Conservation (phyloP, 2,888 invertebrate species). For the Drosophila mayaguana region DNA sequence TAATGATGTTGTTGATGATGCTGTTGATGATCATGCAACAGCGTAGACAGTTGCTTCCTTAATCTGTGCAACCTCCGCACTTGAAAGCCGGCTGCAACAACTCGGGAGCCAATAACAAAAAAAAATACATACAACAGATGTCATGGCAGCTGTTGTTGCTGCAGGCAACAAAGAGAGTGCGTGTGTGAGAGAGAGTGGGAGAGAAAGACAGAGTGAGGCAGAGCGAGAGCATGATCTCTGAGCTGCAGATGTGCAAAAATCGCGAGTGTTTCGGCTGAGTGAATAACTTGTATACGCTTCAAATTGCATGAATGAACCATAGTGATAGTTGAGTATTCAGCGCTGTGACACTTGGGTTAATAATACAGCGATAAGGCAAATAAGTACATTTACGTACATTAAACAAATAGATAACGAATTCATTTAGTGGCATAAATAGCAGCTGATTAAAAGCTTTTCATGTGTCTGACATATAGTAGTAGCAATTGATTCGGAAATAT, state of each 20-base stretch:
- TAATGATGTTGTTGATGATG: conserved; percentile 20
- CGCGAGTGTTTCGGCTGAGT: conserved; percentile 12
- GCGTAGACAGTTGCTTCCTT: conserved; percentile 62
- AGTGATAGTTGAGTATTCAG: conserved; percentile 25
- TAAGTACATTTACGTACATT: conserved; percentile 31
- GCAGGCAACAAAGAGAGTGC: neutral
- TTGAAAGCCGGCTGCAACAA: conserved; percentile 63
- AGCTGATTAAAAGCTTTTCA: conserved; percentile 37
- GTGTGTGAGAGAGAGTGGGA: neutral
- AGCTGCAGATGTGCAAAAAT: conserved; percentile 49
- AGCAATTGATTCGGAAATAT: conserved; percentile 22
- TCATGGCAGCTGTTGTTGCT: conserved; percentile 53
- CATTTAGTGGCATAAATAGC: conserved; percentile 28
- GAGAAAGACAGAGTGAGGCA: neutral
- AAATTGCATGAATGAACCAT: conserved; percentile 42
- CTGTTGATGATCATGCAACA: conserved; percentile 53
- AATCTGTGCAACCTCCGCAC: conserved; percentile 71
- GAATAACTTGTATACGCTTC: conserved; percentile 29
- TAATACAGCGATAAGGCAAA: conserved; percentile 34
- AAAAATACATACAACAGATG: conserved; percentile 37
- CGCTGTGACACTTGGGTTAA: conserved; percentile 19
- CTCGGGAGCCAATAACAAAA: conserved; percentile 25
- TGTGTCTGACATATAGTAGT: conserved; percentile 27
- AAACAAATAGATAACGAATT: conserved; percentile 37
- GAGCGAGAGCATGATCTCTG: conserved; percentile 13